Conservation (phyloP, 2,888 invertebrate species). For the Cheilosia vernalis region DNA sequence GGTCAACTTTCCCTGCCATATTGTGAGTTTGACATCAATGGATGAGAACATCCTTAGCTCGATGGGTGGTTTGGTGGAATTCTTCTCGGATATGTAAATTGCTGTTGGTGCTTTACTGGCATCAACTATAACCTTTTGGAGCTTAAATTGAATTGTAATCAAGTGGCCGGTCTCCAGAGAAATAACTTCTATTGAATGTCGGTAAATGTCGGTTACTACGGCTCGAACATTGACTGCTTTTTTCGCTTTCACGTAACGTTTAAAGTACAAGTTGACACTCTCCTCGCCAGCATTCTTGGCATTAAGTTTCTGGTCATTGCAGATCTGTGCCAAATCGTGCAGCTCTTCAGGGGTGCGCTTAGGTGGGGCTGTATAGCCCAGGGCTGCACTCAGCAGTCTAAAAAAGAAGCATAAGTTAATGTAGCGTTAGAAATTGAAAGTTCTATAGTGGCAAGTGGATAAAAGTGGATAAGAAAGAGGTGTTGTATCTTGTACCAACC, state of each 20-base stretch:
- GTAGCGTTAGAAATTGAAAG: background rate
- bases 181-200: conserved; percentile 91
- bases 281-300: conserved; percentile 93
- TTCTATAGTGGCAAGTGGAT: too few species aligned
- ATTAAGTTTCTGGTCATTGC: conserved; percentile 93
- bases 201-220: conserved; percentile 91
- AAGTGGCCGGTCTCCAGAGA: conserved; percentile 88
- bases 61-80: conserved; percentile 74
- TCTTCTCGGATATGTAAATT: conserved; percentile 78
- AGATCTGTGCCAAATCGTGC: conserved; percentile 87
- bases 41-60: conserved; percentile 79
- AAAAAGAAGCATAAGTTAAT: conserved; percentile 67
- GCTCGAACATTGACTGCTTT: conserved; percentile 88
- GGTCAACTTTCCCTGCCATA: conserved; percentile 79
- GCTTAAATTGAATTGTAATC: conserved; percentile 78
- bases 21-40: conserved; percentile 77
- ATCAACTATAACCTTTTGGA: conserved; percentile 79
- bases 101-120: conserved; percentile 77
- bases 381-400: conserved; percentile 85
- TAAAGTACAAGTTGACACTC: conserved; percentile 91
- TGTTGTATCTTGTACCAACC: conserved; percentile 83
- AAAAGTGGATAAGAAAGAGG: too few species aligned
- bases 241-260: conserved; percentile 88
- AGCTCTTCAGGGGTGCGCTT: conserved; percentile 85
- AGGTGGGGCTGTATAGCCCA: conserved; percentile 85